Percentiles rank a stretch among this genome's conserved stretches.
phyloP scores from a whole-genome alignment of 2,888 invertebrate genomes.

The Eupithecia vulgata region DNA sequence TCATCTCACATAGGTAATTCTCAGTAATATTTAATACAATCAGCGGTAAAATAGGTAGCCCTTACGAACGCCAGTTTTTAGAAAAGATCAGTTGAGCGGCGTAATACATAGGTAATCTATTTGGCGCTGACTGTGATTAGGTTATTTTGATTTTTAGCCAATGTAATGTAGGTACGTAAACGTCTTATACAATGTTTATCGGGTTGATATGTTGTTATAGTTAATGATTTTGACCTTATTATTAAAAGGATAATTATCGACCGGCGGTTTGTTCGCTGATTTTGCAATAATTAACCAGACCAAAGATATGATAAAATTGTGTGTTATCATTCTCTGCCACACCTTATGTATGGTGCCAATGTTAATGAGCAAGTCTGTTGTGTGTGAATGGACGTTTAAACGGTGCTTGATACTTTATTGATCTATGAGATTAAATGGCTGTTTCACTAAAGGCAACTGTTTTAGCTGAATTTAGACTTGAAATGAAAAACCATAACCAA shows the following conservation, averaged over 20 bases:
- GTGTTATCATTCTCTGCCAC: slow-evolving; percentile 57
- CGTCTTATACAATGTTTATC: slow-evolving; percentile 29
- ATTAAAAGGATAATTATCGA: slow-evolving; percentile 42
- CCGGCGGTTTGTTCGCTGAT: slow-evolving; percentile 51
- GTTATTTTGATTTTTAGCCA: slow-evolving; percentile 47
- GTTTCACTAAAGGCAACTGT: slow-evolving; percentile 29
- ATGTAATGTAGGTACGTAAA: slow-evolving; percentile 33
- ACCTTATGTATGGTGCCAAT: slow-evolving; percentile 68
- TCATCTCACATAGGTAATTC: slow-evolving; percentile 56
- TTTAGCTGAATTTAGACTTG: not conserved
- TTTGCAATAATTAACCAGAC: slow-evolving; percentile 71
- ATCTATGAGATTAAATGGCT: slow-evolving; percentile 53
- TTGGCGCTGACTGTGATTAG: slow-evolving; percentile 41
- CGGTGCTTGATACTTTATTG: slow-evolving; percentile 52
- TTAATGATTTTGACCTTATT: slow-evolving; percentile 44
- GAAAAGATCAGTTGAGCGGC: not conserved
- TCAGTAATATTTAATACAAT: not conserved
- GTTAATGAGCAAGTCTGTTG: slow-evolving; percentile 52
- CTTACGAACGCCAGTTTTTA: not conserved
- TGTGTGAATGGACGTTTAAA: slow-evolving; percentile 53
- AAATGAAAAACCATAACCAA: not conserved
- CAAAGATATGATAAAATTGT: slow-evolving; percentile 71
- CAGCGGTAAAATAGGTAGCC: not conserved
- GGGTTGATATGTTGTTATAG: slow-evolving; percentile 38
- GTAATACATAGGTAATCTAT: not conserved